Conservation (phyloP, 2,113 vertebrate species). For the Chroicocephalus ridibundus region DNA sequence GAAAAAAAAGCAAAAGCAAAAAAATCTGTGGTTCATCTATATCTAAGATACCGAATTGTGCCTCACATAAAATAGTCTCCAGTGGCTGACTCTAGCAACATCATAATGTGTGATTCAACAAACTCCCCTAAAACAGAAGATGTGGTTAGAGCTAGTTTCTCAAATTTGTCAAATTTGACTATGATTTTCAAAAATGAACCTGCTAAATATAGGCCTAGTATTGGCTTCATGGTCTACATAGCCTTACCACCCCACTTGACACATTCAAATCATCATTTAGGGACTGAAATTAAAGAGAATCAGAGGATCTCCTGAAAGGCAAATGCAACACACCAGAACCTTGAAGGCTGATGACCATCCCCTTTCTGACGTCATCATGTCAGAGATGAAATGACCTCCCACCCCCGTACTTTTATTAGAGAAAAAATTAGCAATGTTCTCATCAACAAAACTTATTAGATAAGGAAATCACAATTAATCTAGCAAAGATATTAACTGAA, state of each 20-base stretch:
- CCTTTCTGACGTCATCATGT: neutral
- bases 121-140: neutral
- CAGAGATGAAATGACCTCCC: neutral
- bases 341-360: neutral
- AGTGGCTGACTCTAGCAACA: neutral
- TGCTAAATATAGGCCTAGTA: neutral
- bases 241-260: neutral
- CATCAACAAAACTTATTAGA: neutral
- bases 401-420: neutral
- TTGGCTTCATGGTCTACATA: neutral
- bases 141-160: neutral
- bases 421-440: neutral
- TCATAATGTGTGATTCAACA: neutral
- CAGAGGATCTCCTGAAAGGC: neutral
- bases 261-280: neutral
- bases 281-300: neutral
- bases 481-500: neutral
- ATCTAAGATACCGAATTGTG: neutral
- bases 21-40: neutral
- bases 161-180: neutral
- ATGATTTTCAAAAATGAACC: neutral
- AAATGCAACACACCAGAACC: neutral
- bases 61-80: neutral
- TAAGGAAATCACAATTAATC: neutral
- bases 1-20: neutral